A percentile compares a stretch with the other conserved stretches of the same genome.
Conservation (phyloP, 2,797 vertebrate species). For the Sarcoramphus papa region DNA sequence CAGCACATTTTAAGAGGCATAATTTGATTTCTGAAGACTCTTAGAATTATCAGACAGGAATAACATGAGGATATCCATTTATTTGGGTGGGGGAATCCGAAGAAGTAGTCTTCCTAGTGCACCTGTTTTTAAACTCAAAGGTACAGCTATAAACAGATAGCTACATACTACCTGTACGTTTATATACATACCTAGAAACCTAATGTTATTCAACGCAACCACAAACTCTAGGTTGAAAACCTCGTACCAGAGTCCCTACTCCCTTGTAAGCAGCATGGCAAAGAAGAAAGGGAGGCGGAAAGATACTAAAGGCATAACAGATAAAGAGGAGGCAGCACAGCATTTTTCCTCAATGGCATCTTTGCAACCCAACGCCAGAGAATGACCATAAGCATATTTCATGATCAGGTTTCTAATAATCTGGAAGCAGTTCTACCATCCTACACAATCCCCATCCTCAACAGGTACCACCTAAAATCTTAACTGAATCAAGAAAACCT, state of each 20-base stretch:
- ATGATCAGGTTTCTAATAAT: neutral
- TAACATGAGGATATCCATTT: neutral
- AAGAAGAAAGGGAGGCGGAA: neutral
- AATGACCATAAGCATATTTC: neutral
- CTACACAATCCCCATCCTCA: neutral
- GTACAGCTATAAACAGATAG: neutral
- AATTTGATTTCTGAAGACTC: neutral
- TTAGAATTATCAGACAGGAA: neutral
- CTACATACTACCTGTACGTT: too few relatives aligned
- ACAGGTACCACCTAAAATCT: neutral
- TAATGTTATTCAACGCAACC: neutral
- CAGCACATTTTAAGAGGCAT: neutral
- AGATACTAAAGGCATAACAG: neutral
- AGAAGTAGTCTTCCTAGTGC: neutral
- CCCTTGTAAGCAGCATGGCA: rapidly evolving
- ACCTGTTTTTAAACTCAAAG: neutral
- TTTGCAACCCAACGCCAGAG: neutral
- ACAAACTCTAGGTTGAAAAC: neutral
- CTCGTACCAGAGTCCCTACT: rapidly evolving
- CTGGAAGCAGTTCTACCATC: neutral
- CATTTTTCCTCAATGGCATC: neutral
- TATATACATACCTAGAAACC: neutral
- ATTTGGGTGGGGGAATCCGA: neutral
- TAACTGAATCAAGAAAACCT: neutral
- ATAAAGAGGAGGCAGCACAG: neutral